Conservation (phyloP, 2,797 vertebrate species). For the Falco cherrug region DNA sequence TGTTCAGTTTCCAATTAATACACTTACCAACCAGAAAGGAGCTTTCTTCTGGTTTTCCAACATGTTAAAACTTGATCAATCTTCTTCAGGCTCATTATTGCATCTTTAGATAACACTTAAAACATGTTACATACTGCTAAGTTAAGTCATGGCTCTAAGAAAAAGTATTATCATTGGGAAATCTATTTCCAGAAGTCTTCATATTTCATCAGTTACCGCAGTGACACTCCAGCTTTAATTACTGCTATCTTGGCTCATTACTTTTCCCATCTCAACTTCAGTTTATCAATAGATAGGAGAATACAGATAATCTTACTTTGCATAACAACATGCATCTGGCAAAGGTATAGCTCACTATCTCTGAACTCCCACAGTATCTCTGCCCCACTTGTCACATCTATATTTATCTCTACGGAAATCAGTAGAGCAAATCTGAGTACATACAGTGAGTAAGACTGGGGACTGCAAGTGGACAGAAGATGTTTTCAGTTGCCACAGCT, state of each 20-base stretch:
- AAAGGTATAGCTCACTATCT: background rate
- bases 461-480: background rate
- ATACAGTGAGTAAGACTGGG: background rate
- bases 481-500: background rate
- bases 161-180: slow-evolving; percentile 85
- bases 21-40: background rate
- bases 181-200: slow-evolving; percentile 86
- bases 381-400: background rate
- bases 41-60: background rate
- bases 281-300: slow-evolving; percentile 23
- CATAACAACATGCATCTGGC: background rate
- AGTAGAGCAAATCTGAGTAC: background rate
- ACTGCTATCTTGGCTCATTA: background rate
- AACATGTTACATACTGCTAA: background rate
- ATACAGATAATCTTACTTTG: background rate
- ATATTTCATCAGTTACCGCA: slow-evolving; percentile 81
- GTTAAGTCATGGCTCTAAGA: slow-evolving; percentile 78
- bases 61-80: background rate
- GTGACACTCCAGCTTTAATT: slow-evolving; percentile 23
- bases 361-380: background rate
- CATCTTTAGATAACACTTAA: background rate
- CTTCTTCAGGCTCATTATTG: background rate
- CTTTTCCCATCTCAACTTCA: background rate
- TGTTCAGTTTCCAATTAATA: background rate
- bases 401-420: background rate